Base-by-base conservation (phyloP, 2,797 vertebrate genomes). In the Pseudomugil tenellus region DNA sequence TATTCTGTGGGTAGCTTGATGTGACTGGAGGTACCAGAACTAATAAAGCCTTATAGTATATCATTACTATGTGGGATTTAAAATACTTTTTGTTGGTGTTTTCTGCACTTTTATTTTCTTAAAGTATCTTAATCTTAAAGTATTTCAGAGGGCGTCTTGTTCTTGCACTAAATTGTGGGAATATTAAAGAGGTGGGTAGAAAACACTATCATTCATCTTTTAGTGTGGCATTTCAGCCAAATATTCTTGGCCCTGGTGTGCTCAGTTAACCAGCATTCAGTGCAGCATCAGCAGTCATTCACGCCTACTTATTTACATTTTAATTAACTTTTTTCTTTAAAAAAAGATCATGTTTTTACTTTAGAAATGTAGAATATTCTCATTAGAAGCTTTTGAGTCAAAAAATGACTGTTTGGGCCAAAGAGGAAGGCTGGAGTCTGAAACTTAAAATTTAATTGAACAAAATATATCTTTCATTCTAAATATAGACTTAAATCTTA, bases 101-200 rank as follows among this genome's bases (percentile, higher is more conserved):
- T 12, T 79, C 81, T 86, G 80, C 87, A 88, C 88, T 76, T 81
- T 80, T 55, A 70, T 68, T 80, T 83, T 56, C 29, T n/a, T n/a
- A n/a, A n/a, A n/a, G n/a, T n/a, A n/a, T n/a, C n/a, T n/a, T 62
- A 56, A 74, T 84, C 54, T 72, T 16, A 68, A 43, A 66, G 25
- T 12, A 39, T 48, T 26, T 49, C 26, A 65, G 31, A 35, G 32
- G 49, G 60, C 28, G 35, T 37, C 48, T 55, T 70, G 76, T 66
- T 78, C 26, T 28, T 49, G 74, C 79, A 79, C 77, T 89, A 88
- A n/a, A 70, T 52, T 67, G 58, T 48, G 23, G 62, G 69, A 69
- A 46, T 53, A 16, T 69, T 70, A 66, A 66, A 76, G 32, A 49
- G 76, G 60, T 76, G 63, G 72, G 74, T 70, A 71, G 32, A 63